Evolutionary conservation across 2,888 invertebrate genomes (phyloP), one percentile per base, ranked within the genome.

Genomic region (Teleiodes luculella): DNA sequence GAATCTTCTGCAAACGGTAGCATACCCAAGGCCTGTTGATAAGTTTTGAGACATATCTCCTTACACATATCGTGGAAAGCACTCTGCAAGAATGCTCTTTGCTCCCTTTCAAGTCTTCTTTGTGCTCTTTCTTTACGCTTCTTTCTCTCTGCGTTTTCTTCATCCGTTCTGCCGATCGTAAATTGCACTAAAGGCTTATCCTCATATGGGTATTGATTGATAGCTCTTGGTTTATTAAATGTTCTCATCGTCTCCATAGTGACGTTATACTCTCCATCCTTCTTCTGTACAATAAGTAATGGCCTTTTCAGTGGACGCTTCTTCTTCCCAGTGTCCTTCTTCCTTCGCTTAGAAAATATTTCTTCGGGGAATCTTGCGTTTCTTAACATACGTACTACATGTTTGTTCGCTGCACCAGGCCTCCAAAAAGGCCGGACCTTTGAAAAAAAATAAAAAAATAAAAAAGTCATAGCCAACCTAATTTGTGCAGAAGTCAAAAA

Each of bases 161-260:
- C 85, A 3, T 83, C 83, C 8, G 86, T 88, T 59, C 89, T 79
- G 6, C 89, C 89, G 58, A 89, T 76, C 2, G 78, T 84, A 55
- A 82, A 89, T 1, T 80, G 82, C 2, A 86, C 45, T 8, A 80
- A 63, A 37, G 80, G 80, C 61, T 85, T 87, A 41, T 89, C 87
- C 67, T 89, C 87, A 65, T 81, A 90, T 0, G 90, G 90, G 52
- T 76, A 67, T 60, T 89, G 86, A 57, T 84, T 85, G 4, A 79
- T 56, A 43, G 77, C 65, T 65, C 90, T 76, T 7, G 72, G 78
- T 60, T 77, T 86, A 5, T 63, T 3, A 57, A 76, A 86, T 6
- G 68, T 57, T 67, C 80, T 89, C 83, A 89, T 84, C 1, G 85
- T 86, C 69, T 89, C 89, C 83, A 90, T 81, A 11, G 84, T 86